A percentile compares a stretch with the other conserved stretches of the same genome.
Conservation (phyloP, 2,113 vertebrate genomes). For the Monopterus albus region DNA sequence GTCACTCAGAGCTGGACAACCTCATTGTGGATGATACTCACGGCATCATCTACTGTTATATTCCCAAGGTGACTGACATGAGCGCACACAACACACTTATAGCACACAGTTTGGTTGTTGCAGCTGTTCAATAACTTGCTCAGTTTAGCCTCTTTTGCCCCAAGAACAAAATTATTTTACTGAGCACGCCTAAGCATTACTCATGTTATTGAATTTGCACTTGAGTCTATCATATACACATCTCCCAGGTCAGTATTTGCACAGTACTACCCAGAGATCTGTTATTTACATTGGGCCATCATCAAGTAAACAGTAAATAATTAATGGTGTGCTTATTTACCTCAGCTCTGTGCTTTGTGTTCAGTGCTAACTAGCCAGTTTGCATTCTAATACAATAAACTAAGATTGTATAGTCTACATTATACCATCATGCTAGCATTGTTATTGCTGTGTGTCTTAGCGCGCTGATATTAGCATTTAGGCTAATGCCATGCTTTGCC, state of each 20-base stretch:
- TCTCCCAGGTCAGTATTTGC: no score
- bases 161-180: background rate
- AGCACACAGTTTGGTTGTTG: no score
- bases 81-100: background rate
- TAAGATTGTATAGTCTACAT: no score
- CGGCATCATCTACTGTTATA: slow-evolving; percentile 51
- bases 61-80: slow-evolving; percentile 58
- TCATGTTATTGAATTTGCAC: background rate
- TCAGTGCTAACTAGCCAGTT: no score
- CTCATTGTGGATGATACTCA: slow-evolving; percentile 48
- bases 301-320: no score
- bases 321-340: no score
- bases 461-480: background rate
- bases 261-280: no score
- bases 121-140: background rate
- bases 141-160: background rate
- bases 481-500: no score
- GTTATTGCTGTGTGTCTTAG: background rate
- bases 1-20: fast-evolving
- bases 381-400: no score
- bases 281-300: no score
- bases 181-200: background rate
- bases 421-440: background rate
- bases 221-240: no score
- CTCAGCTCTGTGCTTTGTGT: no score